Evolutionary conservation across 2,888 invertebrate species (phyloP), one percentile per base, ranked within the genome.

Genomic region (Aleiodes testaceus): DNA sequence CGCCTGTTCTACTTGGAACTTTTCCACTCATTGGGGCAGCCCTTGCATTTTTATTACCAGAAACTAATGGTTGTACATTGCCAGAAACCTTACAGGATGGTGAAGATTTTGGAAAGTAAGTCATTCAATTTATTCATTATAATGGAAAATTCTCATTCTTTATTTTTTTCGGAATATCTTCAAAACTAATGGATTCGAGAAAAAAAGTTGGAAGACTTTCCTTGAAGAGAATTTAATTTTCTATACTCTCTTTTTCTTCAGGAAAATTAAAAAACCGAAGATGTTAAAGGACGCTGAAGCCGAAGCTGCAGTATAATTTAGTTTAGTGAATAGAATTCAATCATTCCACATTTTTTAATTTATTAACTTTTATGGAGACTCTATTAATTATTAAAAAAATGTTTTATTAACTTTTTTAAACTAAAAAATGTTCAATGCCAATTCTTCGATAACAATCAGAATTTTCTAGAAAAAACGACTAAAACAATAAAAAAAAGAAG

Each of bases 41-140:
- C 0, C 89, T 94, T 3, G 92, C 93, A 75, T 81, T 93, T 0
- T 85, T 93, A 47, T 85, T 96, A 71, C 96, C 96, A 0, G 96
- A 96, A 87, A 96, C 96, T 0, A 89, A 92, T 70, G 93, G 93
- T 70, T 92, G 91, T 77, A 91, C 91, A 76, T 88, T 96, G 20
- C 95, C 95, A 0, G 95, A 95, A 80, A 95, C 95, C 0, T 89
- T 95, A 73, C 93, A 93, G 81, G 95, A 95, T 81, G 94, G 94
- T 1, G 95, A 95, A 87, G 89, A 88, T 16, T 91, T 91, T 80
- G 91, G 90, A 47, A 89, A 89, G 85, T 88, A 75, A 78, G 85
- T 80, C 5, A 26, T 26, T 26, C 26, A 12, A 53, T 50, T 18
- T 3, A 18, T 50, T 18, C 5, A 18, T 50, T 11, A 9, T 36